phyloP scores from a whole-genome alignment of 1,140 invertebrate species.

The Lethrus apterus region DNA sequence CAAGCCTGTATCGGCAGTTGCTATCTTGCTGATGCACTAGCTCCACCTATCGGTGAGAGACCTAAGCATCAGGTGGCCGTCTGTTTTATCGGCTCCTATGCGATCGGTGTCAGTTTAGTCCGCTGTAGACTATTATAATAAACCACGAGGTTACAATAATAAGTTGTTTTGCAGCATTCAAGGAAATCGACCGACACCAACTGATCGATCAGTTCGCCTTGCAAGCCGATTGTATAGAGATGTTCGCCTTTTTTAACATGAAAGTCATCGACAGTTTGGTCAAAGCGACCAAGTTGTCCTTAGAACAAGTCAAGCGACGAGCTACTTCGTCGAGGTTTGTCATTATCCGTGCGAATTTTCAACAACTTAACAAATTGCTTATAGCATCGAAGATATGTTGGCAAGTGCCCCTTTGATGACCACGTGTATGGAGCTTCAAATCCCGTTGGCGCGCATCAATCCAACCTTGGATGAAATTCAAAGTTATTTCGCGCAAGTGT shows the following conservation, averaged over 20 bases:
- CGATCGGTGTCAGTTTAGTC: too few relatives aligned
- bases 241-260: conserved; percentile 65
- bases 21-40: background rate
- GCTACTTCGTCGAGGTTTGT: conserved; percentile 49
- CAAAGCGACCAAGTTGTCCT: conserved; percentile 58
- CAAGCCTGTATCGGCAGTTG: too few relatives aligned
- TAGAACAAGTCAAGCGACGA: conserved; percentile 57
- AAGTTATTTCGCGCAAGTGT: conserved; percentile 56
- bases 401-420: conserved; percentile 48
- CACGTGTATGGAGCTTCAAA: conserved; percentile 54
- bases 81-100: too few relatives aligned
- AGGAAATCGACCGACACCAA: conserved; percentile 50
- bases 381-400: conserved; percentile 39
- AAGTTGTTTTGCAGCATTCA: conserved; percentile 48
- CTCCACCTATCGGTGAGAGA: too few relatives aligned
- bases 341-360: conserved; percentile 27
- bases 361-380: conserved; percentile 36
- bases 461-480: conserved; percentile 68
- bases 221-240: conserved; percentile 64
- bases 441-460: conserved; percentile 52
- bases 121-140: too few relatives aligned
- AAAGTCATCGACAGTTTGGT: conserved; percentile 62
- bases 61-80: too few relatives aligned
- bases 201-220: conserved; percentile 51
- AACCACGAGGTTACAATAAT: too few relatives aligned